These are phyloP conservation scores for Trachops cirrhosus DNA, from an alignment of 2,797 vertebrate species.

Conservation along the genomic window DNA sequence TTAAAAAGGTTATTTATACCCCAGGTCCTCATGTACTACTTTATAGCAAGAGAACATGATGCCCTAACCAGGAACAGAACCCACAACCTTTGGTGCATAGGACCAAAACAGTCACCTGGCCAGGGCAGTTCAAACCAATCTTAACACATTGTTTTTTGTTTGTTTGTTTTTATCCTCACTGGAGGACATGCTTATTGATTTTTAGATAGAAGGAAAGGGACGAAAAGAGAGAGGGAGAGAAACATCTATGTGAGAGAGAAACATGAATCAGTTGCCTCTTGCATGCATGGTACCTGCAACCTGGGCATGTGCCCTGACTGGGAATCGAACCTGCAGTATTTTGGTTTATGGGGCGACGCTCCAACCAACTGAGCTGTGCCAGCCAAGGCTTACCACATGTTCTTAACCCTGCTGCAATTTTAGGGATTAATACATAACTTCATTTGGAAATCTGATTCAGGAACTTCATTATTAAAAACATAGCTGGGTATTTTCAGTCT, in stretches of 20 bases:
- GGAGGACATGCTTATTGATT: no score
- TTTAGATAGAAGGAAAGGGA: no score
- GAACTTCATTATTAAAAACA: constrained; percentile 28
- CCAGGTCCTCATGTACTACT: not conserved
- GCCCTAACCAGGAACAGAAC: no score
- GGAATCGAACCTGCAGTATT: not conserved
- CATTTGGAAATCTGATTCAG: not conserved
- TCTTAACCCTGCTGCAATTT: not conserved
- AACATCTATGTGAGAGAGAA: not conserved
- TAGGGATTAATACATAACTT: not conserved
- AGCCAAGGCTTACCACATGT: not conserved
- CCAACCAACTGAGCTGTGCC: not conserved
- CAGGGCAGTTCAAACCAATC: no score
- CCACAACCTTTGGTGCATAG: no score
- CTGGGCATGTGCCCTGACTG: not conserved
- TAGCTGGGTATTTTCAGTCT: constrained; percentile 26
- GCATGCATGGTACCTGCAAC: not conserved
- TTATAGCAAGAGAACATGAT: not conserved
- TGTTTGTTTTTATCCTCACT: no score
- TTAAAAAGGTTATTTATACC: not conserved
- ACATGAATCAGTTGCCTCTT: not conserved
- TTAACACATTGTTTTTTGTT: no score
- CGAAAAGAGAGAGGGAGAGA: not conserved
- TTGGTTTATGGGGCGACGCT: no score
- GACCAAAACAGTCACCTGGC: no score